Base-by-base conservation (phyloP, 2,888 invertebrate genomes). In the Drosophila macrospina region DNA sequence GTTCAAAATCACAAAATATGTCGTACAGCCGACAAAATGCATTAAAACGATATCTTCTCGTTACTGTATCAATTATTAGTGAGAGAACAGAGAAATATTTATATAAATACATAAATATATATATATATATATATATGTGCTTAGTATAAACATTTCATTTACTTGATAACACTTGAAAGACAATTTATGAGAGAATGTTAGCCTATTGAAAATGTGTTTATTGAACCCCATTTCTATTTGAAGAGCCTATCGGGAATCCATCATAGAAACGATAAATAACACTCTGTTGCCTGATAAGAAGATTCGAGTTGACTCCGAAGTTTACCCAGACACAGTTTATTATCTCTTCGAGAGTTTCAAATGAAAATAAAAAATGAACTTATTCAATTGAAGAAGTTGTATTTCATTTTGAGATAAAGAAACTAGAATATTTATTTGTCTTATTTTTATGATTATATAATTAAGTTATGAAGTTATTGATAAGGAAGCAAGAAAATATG, bases 181-280 rank as follows among this genome's bases (percentile, higher is more conserved):
- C 34, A 54, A 36, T 52, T 65, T 57, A 57, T 71, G 36, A 39
- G 16, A n/a, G 26, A 36, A 11, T 45, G 34, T 1, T 24, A 20
- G 50, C 20, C 44, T 47, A 68, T 61, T 50, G 20, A 28, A 52
- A 56, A 67, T 67, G 50, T 74, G 75, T 59, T 63, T 76, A 66
- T 66, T 74, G 77, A 74, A 74, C 77, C 48, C 24, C 11, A 48
- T 47, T 32, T 20, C 39, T 41, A 13, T 41, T 30, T 39, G 52
- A 39, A 39, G 52, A 52, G 26, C 30, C 42, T 42, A 54, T 42
- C 32, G 10, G 24, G 42, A 28, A 57, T 54, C 11, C 39, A 62
- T 45, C 56, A 50, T 57, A 50, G 26, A 37, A 45, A 48, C 34
- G 44, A 47, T 57, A 55, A 44, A 55, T 66, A 74, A 45, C 44